Evolutionary conservation across 2,113 vertebrate genomes (phyloP), one percentile per base, ranked within the genome.

Genomic region (Thunnus thynnus): DNA sequence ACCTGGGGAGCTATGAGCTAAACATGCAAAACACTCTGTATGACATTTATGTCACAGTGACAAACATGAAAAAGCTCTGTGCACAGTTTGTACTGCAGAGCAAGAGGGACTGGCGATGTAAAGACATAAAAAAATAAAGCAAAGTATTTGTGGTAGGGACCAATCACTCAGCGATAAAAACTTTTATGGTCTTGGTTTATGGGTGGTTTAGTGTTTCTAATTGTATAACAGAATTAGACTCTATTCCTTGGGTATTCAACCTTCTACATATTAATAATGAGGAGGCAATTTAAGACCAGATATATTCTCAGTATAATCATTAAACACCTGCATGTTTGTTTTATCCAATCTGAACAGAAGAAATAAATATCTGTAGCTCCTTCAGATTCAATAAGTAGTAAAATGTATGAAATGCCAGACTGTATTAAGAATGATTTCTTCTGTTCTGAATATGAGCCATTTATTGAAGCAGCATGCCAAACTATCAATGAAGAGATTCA

Each of bases 31-130:
- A 36, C 20, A 48, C 50, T 44, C 77, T 62, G 55, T 17, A 2
- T 76, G 87, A 64, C 80, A 85, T 86, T 90, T 84, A 83, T 60
- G 74, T 83, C 73, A 75, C 32, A 41, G 63, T 7, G 69, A 83
- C 73, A 66, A 47, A 83, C 54, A 78, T 47, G 54, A 78, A 54
- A 41, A 71, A 69, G 32, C 72, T 47, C 30, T 3, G 65, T 13
- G 44, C 54, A 62, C 18, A 25, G 48, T 10, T 16, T 57, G 63
- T 75, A 51, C 62, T 57, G 55, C 50, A 72, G 61, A 73, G 57
- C 44, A 41, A 36, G 41, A 77, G 61, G 55, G 27, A 69, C 61
- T 71, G 63, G 27, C 50, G 81, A 78, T 3, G 11, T 41, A 6
- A 65, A 72, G 74, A 60, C 63, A 58, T 71, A 74, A 70, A 60